phyloP scores from a whole-genome alignment of 2,113 vertebrate species.

The Speoplatyrhinus poulsoni region DNA sequence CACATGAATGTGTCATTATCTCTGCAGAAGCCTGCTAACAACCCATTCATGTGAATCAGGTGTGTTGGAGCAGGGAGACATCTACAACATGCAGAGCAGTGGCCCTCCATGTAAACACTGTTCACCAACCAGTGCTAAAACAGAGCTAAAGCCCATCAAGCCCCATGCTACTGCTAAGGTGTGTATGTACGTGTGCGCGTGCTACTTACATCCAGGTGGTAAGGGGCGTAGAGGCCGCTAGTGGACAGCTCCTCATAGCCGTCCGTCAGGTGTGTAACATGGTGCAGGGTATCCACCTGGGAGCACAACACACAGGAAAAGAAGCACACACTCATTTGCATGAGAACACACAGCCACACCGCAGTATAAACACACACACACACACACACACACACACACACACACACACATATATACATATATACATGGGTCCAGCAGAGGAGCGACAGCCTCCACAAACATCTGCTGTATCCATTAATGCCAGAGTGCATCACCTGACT shows the following conservation, averaged over 20 bases:
- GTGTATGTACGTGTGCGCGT: neutral
- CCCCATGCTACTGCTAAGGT: no score
- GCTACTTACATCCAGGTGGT: slow-evolving; percentile 77
- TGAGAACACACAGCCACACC: neutral
- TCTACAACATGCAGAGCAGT: neutral
- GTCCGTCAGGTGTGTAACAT: slow-evolving; percentile 84
- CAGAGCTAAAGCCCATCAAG: no score
- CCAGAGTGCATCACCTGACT: neutral
- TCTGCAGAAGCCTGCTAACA: no score
- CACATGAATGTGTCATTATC: no score
- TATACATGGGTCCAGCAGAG: neutral
- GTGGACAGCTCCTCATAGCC: slow-evolving; percentile 81
- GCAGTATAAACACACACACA: neutral
- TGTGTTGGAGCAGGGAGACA: no score
- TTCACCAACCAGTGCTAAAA: no score
- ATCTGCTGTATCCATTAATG: slow-evolving; percentile 32
- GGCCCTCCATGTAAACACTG: no score
- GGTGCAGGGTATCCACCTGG: slow-evolving; percentile 84
- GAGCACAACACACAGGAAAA: slow-evolving; percentile 29
- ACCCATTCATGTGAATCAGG: no score
- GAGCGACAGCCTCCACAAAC: slow-evolving; percentile 37
- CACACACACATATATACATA: neutral
- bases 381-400: neutral
- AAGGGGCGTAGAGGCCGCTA: slow-evolving; percentile 76
- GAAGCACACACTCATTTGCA: slow-evolving; percentile 3